Percentiles rank a stretch among this genome's conserved stretches.
Evolutionary conservation across 1,140 invertebrate species (phyloP).

Genomic region (Augochlora pura): DNA sequence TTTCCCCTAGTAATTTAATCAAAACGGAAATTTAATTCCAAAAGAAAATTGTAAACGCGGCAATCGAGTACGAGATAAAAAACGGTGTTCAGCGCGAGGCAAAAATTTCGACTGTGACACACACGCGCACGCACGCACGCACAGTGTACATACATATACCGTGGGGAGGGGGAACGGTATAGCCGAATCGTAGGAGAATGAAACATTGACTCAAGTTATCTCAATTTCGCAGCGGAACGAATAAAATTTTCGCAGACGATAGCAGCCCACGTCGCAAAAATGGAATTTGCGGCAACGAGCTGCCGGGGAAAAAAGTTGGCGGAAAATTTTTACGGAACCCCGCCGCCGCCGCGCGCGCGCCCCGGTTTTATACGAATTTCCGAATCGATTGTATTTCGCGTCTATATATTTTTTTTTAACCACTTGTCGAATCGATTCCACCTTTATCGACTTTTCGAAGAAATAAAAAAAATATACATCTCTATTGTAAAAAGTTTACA

Average conservation of each 20-base stretch:
- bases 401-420: conserved; percentile 29
- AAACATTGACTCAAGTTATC: background rate
- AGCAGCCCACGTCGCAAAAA: background rate
- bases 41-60: no score
- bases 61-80: no score
- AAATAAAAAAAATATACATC: background rate
- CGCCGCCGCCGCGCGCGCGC: no score
- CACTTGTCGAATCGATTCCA: background rate
- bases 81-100: no score
- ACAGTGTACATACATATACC: background rate
- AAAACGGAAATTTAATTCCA: no score
- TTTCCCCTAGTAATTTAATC: no score
- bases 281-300: conserved; percentile 6
- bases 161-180: no score
- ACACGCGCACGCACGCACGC: no score
- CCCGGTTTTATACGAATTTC: background rate
- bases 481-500: no score
- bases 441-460: background rate
- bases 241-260: background rate
- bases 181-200: background rate
- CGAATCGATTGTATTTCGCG: conserved; percentile 31
- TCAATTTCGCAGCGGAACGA: background rate
- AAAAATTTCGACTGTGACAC: no score
- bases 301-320: background rate
- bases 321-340: background rate